phyloP scores from a whole-genome alignment of 2,797 vertebrate genomes.

The Mus caroli region DNA sequence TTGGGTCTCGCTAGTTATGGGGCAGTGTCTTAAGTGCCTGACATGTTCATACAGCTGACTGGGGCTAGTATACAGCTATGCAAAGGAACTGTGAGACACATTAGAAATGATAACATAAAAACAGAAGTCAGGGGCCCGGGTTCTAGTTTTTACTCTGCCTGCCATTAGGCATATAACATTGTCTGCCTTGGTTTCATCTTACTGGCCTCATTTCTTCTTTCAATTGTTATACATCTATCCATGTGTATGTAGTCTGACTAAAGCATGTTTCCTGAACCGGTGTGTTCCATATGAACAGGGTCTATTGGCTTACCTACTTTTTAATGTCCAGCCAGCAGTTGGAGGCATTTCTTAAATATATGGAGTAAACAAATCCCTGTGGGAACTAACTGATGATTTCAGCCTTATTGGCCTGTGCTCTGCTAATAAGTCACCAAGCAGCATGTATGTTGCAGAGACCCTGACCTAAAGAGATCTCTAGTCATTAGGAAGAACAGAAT shows the following conservation, averaged over 20 bases:
- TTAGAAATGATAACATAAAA: background rate
- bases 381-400: slow-evolving; percentile 31
- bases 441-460: background rate
- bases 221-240: background rate
- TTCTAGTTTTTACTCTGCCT: background rate
- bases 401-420: slow-evolving; percentile 8
- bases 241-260: background rate
- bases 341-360: background rate
- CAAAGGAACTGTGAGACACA: background rate
- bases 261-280: background rate
- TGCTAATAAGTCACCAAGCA: background rate
- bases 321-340: slow-evolving; percentile 17
- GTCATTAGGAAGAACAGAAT: background rate
- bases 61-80: background rate
- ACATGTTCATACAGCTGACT: background rate
- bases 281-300: slow-evolving; percentile 28
- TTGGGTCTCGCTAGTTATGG: background rate
- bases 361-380: slow-evolving; percentile 22
- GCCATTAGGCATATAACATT: background rate
- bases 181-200: slow-evolving; percentile 16
- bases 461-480: background rate
- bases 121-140: slow-evolving; percentile 8
- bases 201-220: background rate
- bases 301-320: background rate
- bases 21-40: background rate